phyloP scores from a whole-genome alignment of 2,113 vertebrate genomes.

The Chelonoidis abingdonii region DNA sequence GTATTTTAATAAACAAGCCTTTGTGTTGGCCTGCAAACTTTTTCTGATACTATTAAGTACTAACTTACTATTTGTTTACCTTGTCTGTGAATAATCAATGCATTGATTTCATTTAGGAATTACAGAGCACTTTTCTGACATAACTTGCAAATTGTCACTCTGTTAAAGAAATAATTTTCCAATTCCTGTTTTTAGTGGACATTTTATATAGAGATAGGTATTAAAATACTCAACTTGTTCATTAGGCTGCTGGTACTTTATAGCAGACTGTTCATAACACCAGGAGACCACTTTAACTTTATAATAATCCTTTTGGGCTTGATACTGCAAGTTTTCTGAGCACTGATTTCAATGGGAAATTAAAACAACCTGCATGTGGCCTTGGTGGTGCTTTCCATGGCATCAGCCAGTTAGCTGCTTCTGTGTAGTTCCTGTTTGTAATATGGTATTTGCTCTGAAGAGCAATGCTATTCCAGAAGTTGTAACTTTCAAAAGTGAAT shows the following conservation, averaged over 20 bases:
- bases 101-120: not conserved
- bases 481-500: not conserved
- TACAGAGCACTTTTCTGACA: not conserved
- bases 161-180: not conserved
- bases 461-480: not conserved
- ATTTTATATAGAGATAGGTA: not conserved
- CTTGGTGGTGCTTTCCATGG: not conserved
- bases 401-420: not conserved
- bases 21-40: slow-evolving; percentile 5
- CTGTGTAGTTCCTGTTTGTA: not conserved
- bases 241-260: not conserved
- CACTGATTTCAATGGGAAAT: not conserved
- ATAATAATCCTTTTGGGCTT: not conserved
- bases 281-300: not conserved
- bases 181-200: not conserved
- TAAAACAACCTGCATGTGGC: not conserved
- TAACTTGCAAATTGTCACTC: not conserved
- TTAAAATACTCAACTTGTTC: not conserved
- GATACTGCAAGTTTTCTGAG: not conserved
- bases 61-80: not conserved
- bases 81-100: not conserved
- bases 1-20: not conserved
- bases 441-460: not conserved
- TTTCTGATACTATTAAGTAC: not conserved
- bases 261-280: not conserved